Percentiles rank a stretch among this genome's conserved stretches.
These are phyloP conservation scores for Xiphias gladius DNA, from an alignment of 2,113 vertebrate genomes.

Conservation along the genomic window DNA sequence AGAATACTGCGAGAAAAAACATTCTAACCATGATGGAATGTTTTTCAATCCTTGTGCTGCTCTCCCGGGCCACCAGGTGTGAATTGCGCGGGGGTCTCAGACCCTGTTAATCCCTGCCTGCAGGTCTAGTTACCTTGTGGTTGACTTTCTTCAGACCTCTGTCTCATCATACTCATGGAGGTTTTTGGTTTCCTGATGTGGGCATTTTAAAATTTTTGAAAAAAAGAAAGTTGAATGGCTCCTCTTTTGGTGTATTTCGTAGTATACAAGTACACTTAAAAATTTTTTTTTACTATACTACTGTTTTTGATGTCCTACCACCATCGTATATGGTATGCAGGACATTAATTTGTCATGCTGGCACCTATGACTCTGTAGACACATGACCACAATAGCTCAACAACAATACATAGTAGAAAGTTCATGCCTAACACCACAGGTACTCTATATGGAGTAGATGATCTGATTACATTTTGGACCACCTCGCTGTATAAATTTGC, in stretches of 20 bases:
- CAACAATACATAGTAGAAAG: not conserved
- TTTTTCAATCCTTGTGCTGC: too few species aligned
- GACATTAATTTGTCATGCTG: not conserved
- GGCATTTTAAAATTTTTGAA: not conserved
- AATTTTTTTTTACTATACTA: too few species aligned
- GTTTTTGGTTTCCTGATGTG: slow-evolving; percentile 1
- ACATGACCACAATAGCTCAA: not conserved
- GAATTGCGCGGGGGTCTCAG: too few species aligned
- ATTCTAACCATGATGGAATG: too few species aligned
- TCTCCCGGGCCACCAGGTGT: too few species aligned
- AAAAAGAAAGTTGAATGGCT: not conserved
- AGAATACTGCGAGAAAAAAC: too few species aligned
- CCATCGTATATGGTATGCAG: too few species aligned
- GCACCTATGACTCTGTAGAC: not conserved
- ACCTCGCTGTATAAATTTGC: not conserved
- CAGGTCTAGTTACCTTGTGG: too few species aligned
- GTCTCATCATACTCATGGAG: not conserved
- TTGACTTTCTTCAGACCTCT: too few species aligned
- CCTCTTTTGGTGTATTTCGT: too few species aligned
- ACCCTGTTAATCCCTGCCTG: too few species aligned
- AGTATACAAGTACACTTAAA: too few species aligned
- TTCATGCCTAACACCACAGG: not conserved
- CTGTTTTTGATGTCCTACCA: not conserved
- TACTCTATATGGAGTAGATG: not conserved
- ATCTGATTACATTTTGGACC: not conserved